Conservation (phyloP, 2,888 invertebrate species). For the Platypus cylindrus region DNA sequence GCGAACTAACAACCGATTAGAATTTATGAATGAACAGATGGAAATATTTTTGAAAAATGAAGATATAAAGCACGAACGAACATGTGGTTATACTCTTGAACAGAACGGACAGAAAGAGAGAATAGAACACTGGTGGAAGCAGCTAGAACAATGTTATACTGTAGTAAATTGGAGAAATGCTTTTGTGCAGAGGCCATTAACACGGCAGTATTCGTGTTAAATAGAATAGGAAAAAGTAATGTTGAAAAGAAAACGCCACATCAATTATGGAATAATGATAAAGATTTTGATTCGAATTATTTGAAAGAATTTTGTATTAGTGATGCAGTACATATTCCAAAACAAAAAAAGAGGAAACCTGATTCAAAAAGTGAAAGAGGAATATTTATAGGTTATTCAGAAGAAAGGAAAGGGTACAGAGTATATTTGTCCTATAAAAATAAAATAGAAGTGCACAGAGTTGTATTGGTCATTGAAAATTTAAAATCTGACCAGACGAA, state of each 20-base stretch:
- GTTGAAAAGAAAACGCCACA: constrained; percentile 2
- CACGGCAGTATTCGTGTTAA: constrained; percentile 4
- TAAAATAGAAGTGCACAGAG: constrained; percentile 12
- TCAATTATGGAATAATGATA: constrained; percentile 4
- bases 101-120: not conserved
- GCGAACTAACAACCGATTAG: not conserved
- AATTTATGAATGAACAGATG: not conserved
- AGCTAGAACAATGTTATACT: not conserved
- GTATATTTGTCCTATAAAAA: too few species aligned
- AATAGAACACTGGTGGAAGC: not conserved
- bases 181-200: constrained; percentile 7
- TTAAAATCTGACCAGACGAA: too few species aligned
- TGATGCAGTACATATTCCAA: constrained; percentile 9
- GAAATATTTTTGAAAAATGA: too few species aligned
- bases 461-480: constrained; percentile 14
- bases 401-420: too few species aligned
- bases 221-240: constrained; percentile 3
- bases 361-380: too few species aligned
- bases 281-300: not conserved
- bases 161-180: constrained; percentile 1
- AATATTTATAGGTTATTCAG: too few species aligned
- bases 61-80: too few species aligned
- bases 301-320: too few species aligned
- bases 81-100: too few species aligned
- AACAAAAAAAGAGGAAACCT: too few species aligned